These are phyloP conservation scores for Rhinoraja longicauda DNA, from an alignment of 2,797 vertebrate species.

Conservation along the genomic window DNA sequence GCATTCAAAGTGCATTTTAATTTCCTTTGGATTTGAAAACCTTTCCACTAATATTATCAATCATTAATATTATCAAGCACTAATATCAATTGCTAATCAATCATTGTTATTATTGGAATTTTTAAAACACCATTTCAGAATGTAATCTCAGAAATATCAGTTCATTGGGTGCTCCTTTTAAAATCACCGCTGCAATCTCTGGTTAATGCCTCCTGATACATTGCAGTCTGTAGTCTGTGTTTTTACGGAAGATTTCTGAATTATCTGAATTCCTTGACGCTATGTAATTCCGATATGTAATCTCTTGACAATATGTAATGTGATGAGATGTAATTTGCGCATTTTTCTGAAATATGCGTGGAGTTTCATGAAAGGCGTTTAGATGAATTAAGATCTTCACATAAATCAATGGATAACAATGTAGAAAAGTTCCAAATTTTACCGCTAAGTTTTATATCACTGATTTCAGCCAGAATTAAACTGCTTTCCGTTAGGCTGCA, in stretches of 20 bases:
- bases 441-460: neutral
- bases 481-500: neutral
- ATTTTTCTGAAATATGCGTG: neutral
- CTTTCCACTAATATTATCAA: neutral
- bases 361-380: neutral
- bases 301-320: no score
- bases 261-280: neutral
- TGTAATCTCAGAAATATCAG: neutral
- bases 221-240: neutral
- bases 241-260: neutral
- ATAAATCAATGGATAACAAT: neutral
- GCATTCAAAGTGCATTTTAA: neutral
- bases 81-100: no score
- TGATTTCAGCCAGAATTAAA: neutral
- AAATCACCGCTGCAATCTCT: neutral
- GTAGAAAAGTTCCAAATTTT: neutral
- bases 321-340: neutral
- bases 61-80: no score
- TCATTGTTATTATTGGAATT: neutral
- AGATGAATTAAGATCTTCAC: neutral
- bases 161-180: neutral
- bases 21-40: neutral
- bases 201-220: neutral
- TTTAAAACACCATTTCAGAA: neutral
- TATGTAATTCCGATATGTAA: no score